Evolutionary conservation across 2,113 vertebrate species (phyloP), one percentile per base, ranked within the genome.

Genomic region (Zapornia atra): DNA sequence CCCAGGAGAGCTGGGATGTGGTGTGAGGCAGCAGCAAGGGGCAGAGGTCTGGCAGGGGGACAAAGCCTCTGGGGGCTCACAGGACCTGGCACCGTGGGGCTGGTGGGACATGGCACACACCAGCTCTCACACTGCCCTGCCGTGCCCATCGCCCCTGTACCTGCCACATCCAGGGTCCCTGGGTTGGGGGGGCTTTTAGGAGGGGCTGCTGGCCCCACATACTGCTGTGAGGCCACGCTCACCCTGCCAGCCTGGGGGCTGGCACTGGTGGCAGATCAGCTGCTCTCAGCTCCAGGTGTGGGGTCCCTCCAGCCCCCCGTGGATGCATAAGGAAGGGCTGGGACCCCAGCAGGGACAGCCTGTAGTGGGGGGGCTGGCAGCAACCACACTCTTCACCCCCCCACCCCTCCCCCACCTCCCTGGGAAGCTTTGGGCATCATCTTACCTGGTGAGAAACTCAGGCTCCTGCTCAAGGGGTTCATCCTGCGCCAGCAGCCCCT

Each of bases 341-440:
- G n/a, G 75, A 75, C 53, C 61, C 69, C 75, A 44, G 13, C 33
- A 4, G 4, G 11, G 44, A 76, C 48, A 66, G 33, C 40, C 28
- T 2, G 2, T 1, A 1, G 61, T 19, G 0, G 6, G 9, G 40
- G 72, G 42, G 54, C 50, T 68, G 60, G 16, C 28, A 83, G 34
- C 31, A 36, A 6, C 24, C 4, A 2, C 13, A 11, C 33, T 59
- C 20, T 0, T 57, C 42, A 38, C 18, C 29, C 38, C 33, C 25
- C 4, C 4, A 11, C 48, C 44, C 44, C 44, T 18, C 7, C 14
- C 2, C 5, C 3, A 2, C 34, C 36, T 53, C 25, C 38, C 12
- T 10, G 36, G 15, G 44, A 65, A 1, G 0, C 1, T 0, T 68
- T 46, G 29, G 42, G 16, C 36, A 4, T 34, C 19, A 1, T 19